Conservation (phyloP, 1,140 invertebrate genomes). For the Drosophila sturtevanti region DNA sequence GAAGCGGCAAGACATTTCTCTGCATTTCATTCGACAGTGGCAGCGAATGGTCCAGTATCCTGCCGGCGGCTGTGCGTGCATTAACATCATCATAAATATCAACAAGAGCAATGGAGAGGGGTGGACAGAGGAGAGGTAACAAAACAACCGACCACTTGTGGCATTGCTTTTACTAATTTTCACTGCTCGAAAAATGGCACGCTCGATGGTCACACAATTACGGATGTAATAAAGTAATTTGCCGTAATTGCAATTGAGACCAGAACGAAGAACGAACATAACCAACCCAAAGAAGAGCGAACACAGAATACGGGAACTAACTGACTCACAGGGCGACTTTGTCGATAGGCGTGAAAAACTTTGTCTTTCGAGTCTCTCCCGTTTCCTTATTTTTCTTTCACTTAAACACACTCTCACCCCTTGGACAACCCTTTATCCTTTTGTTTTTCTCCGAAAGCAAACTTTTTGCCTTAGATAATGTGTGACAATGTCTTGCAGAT, state of each 20-base stretch:
- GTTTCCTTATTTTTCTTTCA: neutral
- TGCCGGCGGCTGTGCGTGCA: slow-evolving; percentile 30
- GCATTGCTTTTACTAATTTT: slow-evolving; percentile 57
- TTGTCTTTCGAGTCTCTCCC: slow-evolving; percentile 33
- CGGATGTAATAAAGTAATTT: slow-evolving; percentile 83
- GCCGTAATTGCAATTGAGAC: slow-evolving; percentile 82
- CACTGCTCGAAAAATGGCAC: slow-evolving; percentile 74
- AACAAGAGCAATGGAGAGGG: neutral
- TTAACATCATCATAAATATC: slow-evolving; percentile 11
- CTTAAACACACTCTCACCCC: neutral
- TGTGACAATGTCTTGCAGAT: slow-evolving; percentile 71
- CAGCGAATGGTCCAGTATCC: slow-evolving; percentile 1
- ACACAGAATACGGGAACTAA: slow-evolving; percentile 12
- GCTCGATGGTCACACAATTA: slow-evolving; percentile 82
- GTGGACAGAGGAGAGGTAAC: neutral
- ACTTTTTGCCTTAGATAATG: slow-evolving; percentile 54
- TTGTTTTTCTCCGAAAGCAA: slow-evolving; percentile 40
- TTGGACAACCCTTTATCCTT: slow-evolving; percentile 39
- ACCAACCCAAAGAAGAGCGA: slow-evolving; percentile 25
- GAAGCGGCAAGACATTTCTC: neutral
- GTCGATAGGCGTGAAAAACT: slow-evolving; percentile 36
- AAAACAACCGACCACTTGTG: slow-evolving; percentile 70
- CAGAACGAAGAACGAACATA: slow-evolving; percentile 21
- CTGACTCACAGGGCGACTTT: slow-evolving; percentile 37
- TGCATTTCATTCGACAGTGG: neutral